Conservation (phyloP, 2,797 vertebrate species). For the Anolis apletophallus region DNA sequence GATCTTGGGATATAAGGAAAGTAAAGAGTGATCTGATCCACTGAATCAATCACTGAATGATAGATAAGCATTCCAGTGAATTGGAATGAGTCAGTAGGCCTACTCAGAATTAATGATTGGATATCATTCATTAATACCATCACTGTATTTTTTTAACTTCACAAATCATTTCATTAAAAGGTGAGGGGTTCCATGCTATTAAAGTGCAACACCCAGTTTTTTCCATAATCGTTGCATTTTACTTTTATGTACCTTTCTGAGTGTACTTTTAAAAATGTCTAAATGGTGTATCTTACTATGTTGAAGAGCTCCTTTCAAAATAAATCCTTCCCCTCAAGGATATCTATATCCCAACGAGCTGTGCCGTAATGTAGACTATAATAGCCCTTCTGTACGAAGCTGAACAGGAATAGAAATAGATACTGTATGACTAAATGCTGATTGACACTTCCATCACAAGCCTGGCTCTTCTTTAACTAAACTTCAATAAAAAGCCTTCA, state of each 20-base stretch:
- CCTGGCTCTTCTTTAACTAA: slow-evolving; percentile 75
- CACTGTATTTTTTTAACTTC: not conserved
- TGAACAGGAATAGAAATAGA: slow-evolving; percentile 82
- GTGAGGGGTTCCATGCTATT: slow-evolving; percentile 3
- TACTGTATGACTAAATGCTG: slow-evolving; percentile 84
- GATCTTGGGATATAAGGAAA: too few relatives aligned
- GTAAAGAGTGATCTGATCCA: too few relatives aligned
- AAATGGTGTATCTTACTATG: slow-evolving; percentile 79
- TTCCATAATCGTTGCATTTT: slow-evolving; percentile 68
- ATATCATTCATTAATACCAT: not conserved
- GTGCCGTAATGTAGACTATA: slow-evolving; percentile 82
- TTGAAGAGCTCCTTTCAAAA: slow-evolving; percentile 82
- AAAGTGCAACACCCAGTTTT: slow-evolving; percentile 56
- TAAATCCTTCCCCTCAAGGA: slow-evolving; percentile 82
- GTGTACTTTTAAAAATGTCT: slow-evolving; percentile 76
- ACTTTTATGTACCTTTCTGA: slow-evolving; percentile 68
- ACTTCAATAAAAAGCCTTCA: slow-evolving; percentile 77
- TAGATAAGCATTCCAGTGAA: too few relatives aligned
- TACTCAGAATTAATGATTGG: too few relatives aligned
- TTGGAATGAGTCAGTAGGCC: too few relatives aligned
- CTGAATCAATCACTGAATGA: too few relatives aligned
- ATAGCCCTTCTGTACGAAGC: slow-evolving; percentile 82
- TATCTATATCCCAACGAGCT: slow-evolving; percentile 81
- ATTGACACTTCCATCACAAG: slow-evolving; percentile 79
- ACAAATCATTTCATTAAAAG: slow-evolving; percentile 46